Evolutionary conservation across 2,888 invertebrate species (phyloP).

Genomic region (Theodoxus fluviatilis): DNA sequence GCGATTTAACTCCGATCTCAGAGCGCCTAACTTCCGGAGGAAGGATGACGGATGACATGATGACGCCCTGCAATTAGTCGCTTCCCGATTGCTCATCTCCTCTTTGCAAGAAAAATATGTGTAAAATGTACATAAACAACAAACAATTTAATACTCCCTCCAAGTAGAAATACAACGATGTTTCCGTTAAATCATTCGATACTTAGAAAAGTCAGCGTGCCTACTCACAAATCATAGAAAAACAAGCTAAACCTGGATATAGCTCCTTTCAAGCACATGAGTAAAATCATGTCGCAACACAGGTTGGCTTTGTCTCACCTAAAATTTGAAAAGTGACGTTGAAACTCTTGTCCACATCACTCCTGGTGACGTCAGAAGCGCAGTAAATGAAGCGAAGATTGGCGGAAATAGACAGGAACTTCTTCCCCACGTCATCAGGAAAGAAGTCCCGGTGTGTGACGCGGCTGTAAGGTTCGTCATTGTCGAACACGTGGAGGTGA

Average conservation of each 20-base stretch:
- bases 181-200: too few relatives aligned
- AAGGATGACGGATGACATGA: too few relatives aligned
- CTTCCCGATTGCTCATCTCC: too few relatives aligned
- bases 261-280: background rate
- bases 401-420: conserved; percentile 50
- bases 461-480: conserved; percentile 50
- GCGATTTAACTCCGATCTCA: too few relatives aligned
- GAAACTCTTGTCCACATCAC: conserved; percentile 42
- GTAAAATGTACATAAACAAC: too few relatives aligned
- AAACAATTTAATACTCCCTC: too few relatives aligned
- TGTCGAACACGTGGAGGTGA: conserved; percentile 52
- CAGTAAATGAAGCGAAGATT: conserved; percentile 51
- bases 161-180: too few relatives aligned
- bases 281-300: background rate
- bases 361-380: conserved; percentile 42
- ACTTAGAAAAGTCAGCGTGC: too few relatives aligned
- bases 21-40: too few relatives aligned
- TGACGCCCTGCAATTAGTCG: too few relatives aligned
- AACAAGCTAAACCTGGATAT: background rate
- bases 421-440: conserved; percentile 38
- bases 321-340: conserved; percentile 43
- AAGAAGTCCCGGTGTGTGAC: conserved; percentile 46
- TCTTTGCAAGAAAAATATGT: too few relatives aligned
- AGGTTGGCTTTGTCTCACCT: conserved; percentile 33
- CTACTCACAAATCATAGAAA: background rate